Conservation (phyloP, 64 coral and sea anemone species). For the Stichodactyla mertensii region DNA sequence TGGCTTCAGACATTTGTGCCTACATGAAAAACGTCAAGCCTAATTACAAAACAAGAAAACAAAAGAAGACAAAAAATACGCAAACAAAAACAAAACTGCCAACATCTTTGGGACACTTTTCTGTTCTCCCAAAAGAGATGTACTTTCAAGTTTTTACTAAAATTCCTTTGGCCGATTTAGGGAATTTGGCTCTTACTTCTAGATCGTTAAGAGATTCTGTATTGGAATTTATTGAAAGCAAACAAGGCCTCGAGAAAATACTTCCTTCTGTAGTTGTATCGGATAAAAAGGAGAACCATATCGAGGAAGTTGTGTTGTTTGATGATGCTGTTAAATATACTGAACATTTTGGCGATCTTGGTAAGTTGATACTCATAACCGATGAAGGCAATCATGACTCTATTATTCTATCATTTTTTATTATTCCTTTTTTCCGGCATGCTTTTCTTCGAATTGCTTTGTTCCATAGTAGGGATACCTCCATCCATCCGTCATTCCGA, state of each 20-base stretch:
- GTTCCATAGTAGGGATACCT: too few species aligned
- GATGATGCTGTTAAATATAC: constrained; percentile 37
- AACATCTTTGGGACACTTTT: constrained; percentile 60
- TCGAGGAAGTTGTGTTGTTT: constrained; percentile 10
- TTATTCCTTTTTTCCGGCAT: not conserved
- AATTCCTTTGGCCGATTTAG: constrained; percentile 65
- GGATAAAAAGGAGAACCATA: not conserved
- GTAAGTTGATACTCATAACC: constrained; percentile 22
- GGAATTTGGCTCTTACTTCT: constrained; percentile 70
- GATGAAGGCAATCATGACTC: too few species aligned
- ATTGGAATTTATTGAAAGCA: constrained; percentile 63
- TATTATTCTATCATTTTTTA: not conserved
- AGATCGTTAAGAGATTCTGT: constrained; percentile 69
- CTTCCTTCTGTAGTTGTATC: not conserved
- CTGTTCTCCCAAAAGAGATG: constrained; percentile 74
- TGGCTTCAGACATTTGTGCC: constrained; percentile 45
- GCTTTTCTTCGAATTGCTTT: not conserved
- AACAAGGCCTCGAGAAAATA: constrained; percentile 8
- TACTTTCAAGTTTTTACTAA: constrained; percentile 61
- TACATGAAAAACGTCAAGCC: constrained; percentile 90
- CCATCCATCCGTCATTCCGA: too few species aligned
- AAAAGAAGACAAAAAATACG: constrained; percentile 35
- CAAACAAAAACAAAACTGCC: not conserved
- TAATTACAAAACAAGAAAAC: constrained; percentile 43
- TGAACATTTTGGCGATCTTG: constrained; percentile 74